phyloP scores from a whole-genome alignment of 2,113 vertebrate species.

The Catharus bicknelli region DNA sequence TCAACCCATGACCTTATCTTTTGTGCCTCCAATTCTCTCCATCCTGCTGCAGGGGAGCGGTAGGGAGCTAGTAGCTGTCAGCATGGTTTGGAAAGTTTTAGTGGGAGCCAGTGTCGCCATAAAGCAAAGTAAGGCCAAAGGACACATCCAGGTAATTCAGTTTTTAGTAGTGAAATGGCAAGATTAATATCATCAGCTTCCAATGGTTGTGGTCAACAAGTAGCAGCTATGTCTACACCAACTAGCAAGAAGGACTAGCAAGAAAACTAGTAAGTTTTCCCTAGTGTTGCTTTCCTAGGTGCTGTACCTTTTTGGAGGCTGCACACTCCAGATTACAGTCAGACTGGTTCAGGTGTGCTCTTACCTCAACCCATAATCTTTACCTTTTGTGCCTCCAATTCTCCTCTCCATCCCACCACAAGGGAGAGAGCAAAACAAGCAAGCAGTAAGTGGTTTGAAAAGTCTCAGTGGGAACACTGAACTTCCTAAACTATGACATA shows the following conservation, averaged over 20 bases:
- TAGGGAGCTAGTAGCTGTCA: fast-evolving
- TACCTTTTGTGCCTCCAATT: not conserved
- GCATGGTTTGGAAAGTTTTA: not conserved
- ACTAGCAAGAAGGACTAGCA: not conserved
- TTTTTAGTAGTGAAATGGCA: not conserved
- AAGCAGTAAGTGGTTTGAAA: not conserved
- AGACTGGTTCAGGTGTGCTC: too few species aligned
- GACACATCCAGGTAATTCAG: not conserved
- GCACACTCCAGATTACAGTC: not conserved
- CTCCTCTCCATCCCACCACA: not conserved
- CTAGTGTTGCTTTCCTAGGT: not conserved
- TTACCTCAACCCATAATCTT: not conserved
- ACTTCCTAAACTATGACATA: not conserved
- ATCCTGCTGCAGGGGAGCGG: fast-evolving
- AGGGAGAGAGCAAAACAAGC: not conserved
- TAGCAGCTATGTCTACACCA: not conserved
- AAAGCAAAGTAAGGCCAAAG: not conserved
- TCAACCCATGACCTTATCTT: not conserved
- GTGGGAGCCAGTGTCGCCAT: not conserved
- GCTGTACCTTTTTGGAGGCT: not conserved
- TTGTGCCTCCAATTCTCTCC: not conserved
- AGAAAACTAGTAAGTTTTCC: not conserved
- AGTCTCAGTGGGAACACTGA: not conserved
- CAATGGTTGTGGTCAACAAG: not conserved
- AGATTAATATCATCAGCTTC: too few species aligned